Base-by-base conservation (phyloP, 2,113 vertebrate genomes). In the Columba livia region DNA sequence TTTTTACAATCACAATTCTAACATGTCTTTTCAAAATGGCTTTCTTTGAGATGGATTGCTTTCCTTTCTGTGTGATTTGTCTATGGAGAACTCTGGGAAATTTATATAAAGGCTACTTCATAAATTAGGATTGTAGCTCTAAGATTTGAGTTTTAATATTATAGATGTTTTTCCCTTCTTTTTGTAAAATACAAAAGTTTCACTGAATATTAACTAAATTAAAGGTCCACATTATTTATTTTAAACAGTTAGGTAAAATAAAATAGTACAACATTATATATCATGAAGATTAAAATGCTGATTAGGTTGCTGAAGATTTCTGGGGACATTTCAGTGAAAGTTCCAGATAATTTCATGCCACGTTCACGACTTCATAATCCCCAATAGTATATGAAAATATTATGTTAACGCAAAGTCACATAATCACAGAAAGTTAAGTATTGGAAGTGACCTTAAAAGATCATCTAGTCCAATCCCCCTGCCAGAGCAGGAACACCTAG, bases 21-120 rank as follows among this genome's bases (percentile, higher is more conserved):
- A 51, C 1, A 47, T 40, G 15, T 73, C 62, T 91, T 94, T 89
- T 91, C 17, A 83, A 95, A 96, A 88, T 64, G 53, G 10, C 29
- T 88, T 81, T 94, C 23, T 85, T 50, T 91, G 72, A 85, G 72
- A 92, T 78, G 12, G 23, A 94, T 90, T 94, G 78, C 42, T 91
- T 61, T 88, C 80, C 4, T 77, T 69, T 81, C 31, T 80, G 28
- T 40, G 62, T n/a, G 48, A 91, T 74, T 82, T 91, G 38, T 56
- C 69, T 79, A 36, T 65, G 54, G 67, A 82, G 20, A 90, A 83
- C 36, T 38, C 58, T 44, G 28, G 9, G 15, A 88, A 78, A 89
- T 12, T 67, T 40, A 36, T 84, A 75, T 29, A 58, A 79, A 77
- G 0, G 2, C 48, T 89, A 56, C 66, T 75, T n/a, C 47, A 87